These are phyloP conservation scores for Gyrodactylus salaris DNA, from an alignment of 1,140 invertebrate species.

Conservation along the genomic window DNA sequence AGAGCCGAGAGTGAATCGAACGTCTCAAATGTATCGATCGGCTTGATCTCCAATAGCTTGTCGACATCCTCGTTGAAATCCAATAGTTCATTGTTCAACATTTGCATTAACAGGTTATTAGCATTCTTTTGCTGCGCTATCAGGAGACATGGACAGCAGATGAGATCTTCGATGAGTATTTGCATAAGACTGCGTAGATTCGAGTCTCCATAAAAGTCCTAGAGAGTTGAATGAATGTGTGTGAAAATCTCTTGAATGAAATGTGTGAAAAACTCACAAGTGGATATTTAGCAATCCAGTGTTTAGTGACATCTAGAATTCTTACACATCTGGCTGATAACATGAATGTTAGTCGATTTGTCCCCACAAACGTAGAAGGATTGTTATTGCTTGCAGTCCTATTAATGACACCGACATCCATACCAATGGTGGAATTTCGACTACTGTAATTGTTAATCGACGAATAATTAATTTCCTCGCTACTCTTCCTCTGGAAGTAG, in stretches of 20 bases:
- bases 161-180: slow-evolving; percentile 63
- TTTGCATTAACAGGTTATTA: neutral
- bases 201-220: slow-evolving; percentile 48
- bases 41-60: neutral
- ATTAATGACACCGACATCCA: too few species aligned
- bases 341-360: slow-evolving; percentile 44
- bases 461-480: neutral
- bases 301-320: slow-evolving; percentile 50
- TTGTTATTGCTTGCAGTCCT: too few species aligned
- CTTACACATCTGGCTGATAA: slow-evolving; percentile 65
- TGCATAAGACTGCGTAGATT: slow-evolving; percentile 39
- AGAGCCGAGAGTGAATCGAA: slow-evolving; percentile 52
- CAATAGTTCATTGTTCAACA: neutral
- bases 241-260: neutral
- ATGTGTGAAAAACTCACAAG: slow-evolving; percentile 13
- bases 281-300: slow-evolving; percentile 35
- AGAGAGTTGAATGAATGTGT: slow-evolving; percentile 12
- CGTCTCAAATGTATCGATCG: slow-evolving; percentile 26
- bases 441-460: too few species aligned
- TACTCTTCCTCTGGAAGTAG: neutral
- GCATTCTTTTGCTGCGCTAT: slow-evolving; percentile 61
- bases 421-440: too few species aligned
- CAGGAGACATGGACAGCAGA: slow-evolving; percentile 45
- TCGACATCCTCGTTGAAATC: neutral
- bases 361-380: too few species aligned